Evolutionary conservation across 2,888 invertebrate genomes (phyloP).

Genomic region (Acrobasis consociella): DNA sequence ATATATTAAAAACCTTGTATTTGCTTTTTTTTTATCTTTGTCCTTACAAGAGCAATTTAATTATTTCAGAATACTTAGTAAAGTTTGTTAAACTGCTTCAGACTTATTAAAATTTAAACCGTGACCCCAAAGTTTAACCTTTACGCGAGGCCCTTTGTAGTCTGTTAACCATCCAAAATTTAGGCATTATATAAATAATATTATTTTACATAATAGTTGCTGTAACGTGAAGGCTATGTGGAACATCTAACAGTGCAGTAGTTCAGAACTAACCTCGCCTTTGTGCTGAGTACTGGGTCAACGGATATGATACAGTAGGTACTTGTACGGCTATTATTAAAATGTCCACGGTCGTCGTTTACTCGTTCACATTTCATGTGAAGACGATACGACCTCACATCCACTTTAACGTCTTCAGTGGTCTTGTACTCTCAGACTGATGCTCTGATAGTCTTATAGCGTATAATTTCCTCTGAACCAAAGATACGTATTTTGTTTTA

Average conservation of each 20-base stretch:
- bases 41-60: neutral
- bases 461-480: neutral
- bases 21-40: too few species aligned
- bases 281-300: constrained; percentile 42
- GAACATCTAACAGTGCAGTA: constrained; percentile 16
- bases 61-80: neutral
- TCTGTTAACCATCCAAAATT: constrained; percentile 11
- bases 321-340: constrained; percentile 45
- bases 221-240: constrained; percentile 14
- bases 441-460: constrained; percentile 20
- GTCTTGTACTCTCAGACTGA: constrained; percentile 24
- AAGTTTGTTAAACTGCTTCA: neutral
- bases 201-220: neutral
- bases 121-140: constrained; percentile 14
- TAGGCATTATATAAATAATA: constrained; percentile 6
- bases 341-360: constrained; percentile 44
- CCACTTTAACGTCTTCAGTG: constrained; percentile 50
- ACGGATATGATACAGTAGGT: constrained; percentile 40
- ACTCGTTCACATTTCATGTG: constrained; percentile 37
- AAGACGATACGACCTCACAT: constrained; percentile 51
- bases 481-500: neutral
- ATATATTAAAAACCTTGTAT: too few species aligned
- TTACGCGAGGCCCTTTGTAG: constrained; percentile 11
- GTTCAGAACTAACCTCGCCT: constrained; percentile 39
- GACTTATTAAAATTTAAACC: constrained; percentile 4